Base-by-base conservation (phyloP, 2,888 invertebrate genomes). In the Epistrophe grossulariae region DNA sequence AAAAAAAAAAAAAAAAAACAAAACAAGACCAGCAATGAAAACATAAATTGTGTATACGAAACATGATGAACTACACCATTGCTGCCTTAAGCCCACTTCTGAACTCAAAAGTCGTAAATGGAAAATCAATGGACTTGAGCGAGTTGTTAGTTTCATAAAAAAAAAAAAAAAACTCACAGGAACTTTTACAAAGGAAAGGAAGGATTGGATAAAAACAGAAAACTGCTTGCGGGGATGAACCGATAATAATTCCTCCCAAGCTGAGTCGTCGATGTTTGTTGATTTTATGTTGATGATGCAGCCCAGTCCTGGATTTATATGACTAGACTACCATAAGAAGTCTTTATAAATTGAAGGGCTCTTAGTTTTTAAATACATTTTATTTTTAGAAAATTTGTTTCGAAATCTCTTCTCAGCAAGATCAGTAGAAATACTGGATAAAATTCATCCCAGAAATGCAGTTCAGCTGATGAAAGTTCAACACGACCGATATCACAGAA, bases 101-200 rank as follows among this genome's bases (percentile, higher is more conserved):
- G 35, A 87, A 87, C 68, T 87, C 83, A 83, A 87, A 87, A 87
- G 83, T 79, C 83, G 87, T 87, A 87, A 83, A 87, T 87, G 83
- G 79, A 79, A 87, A 87, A 87, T 87, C 87, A 87, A 87, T 87
- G 83, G 83, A 87, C 87, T 87, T 87, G 87, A 83, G 83, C 83
- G 79, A 83, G 87, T 87, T 87, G 87, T 83, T 83, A 87, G 87
- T 87, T 87, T 76, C 71, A 71, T 70, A 57, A 52, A 55, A 15
- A 45, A 48, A 45, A 68, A 57, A 28, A 55, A 57, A 71, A 76
- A 24, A 31, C 15, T 17, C 19, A 15, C 28, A 19, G 45, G 45
- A 64, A 28, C 43, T 64, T 31, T 64, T 28, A 40, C n/a, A 19
- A 38, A 55, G 52, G 7, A 17, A 48, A 43, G 11, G 10, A 68